Evolutionary conservation across 2,888 invertebrate species (phyloP), one percentile per base, ranked within the genome.

Genomic region (Ganaspis brasiliensis): DNA sequence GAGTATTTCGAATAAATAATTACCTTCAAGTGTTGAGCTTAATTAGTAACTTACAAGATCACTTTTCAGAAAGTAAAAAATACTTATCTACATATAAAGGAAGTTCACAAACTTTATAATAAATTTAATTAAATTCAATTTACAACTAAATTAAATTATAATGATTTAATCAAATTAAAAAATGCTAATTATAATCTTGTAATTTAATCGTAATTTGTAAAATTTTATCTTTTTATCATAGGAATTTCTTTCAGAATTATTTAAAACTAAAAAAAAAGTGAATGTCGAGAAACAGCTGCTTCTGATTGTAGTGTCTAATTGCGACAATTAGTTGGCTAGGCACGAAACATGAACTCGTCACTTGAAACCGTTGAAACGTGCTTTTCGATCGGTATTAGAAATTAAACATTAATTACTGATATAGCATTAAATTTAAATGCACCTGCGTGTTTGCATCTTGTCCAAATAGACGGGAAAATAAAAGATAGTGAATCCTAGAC

Each of bases 271-370:
- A 63, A 63, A 63, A 63, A 63, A 63, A 63, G 61, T 21, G 37
- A 63, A 63, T 67, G n/a, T 45, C 24, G 10, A 67, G 67, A 24
- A 67, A 67, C 67, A 67, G 67, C 67, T 67, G 67, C 45, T 24
- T 45, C 24, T 67, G 67, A 67, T 67, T 67, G 21, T 40, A 67
- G 67, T 21, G 40, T 67, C 9, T 67, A 67, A 67, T 45, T 67
- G 67, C n/a, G 67, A 67, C 67, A 67, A 67, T 67, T 67, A 40
- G 67, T 24, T 24, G 40, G 9, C 40, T 24, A 67, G n/a, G 59
- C 59, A 59, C n/a, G 21, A 24, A 24, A 45, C 21, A 21, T 40
- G 5, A 9, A 45, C 8, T 40, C 45, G 59, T 26, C 24, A 59
- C n/a, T 31, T 24, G 59, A 59, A 59, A 59, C 59, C 26, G 9